These are phyloP conservation scores for Leptocoma aspasia DNA, from an alignment of 2,113 vertebrate species.

Conservation along the genomic window DNA sequence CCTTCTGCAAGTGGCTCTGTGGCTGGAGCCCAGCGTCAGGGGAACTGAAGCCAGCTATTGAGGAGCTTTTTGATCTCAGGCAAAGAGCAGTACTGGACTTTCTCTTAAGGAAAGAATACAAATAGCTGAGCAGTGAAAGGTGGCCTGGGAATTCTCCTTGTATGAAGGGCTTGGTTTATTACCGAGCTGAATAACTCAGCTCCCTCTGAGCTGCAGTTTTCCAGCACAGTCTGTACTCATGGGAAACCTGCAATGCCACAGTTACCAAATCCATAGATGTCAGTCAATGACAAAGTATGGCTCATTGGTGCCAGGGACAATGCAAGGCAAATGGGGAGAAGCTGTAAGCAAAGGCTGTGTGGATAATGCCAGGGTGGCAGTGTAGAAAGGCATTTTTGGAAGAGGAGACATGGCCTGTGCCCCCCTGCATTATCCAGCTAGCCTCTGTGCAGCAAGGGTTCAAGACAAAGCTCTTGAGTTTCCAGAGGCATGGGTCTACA, in stretches of 20 bases:
- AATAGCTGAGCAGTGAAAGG: constrained; percentile 41
- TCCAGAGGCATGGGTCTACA: background rate
- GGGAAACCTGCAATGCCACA: background rate
- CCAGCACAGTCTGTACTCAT: background rate
- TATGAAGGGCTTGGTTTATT: constrained; percentile 30
- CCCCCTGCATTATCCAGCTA: background rate
- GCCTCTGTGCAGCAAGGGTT: background rate
- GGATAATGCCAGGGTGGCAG: background rate
- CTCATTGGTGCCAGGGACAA: background rate
- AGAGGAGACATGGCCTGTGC: background rate
- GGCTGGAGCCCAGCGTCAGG: background rate
- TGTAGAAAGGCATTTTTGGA: background rate
- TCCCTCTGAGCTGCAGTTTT: background rate
- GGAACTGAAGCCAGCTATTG: constrained; percentile 23
- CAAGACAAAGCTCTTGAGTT: background rate
- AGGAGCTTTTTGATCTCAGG: constrained; percentile 16
- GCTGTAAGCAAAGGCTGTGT: background rate
- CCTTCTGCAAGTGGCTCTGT: background rate
- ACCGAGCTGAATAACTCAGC: background rate
- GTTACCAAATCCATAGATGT: background rate
- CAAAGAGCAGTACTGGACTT: background rate
- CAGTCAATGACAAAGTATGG: background rate
- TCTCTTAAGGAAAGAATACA: constrained; percentile 32
- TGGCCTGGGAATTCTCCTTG: constrained; percentile 8
- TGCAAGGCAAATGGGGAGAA: background rate